A percentile compares a stretch with the other conserved stretches of the same genome.
These are phyloP conservation scores for Heliconius erato DNA, from an alignment of 2,888 invertebrate species.

Conservation along the genomic window DNA sequence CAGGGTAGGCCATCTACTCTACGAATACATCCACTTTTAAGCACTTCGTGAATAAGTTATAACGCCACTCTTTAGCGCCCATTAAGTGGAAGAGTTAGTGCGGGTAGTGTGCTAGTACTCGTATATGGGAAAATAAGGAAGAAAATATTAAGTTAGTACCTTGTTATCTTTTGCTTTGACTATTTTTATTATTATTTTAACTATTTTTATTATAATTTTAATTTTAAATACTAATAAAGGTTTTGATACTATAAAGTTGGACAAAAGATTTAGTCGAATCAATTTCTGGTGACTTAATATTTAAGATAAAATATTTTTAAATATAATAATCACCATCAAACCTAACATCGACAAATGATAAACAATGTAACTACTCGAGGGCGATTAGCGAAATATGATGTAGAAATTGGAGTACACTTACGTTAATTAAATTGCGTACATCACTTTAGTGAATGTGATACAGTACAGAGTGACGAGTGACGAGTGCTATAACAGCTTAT, in stretches of 20 bases:
- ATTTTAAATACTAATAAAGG: too few species aligned
- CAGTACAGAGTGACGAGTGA: not conserved
- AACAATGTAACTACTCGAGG: constrained; percentile 21
- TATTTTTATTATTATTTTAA: too few species aligned
- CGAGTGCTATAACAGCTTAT: not conserved
- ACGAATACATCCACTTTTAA: constrained; percentile 31
- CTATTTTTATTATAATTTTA: too few species aligned
- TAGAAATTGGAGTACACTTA: constrained; percentile 29
- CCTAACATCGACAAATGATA: constrained; percentile 22
- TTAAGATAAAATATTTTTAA: too few species aligned
- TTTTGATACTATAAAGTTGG: too few species aligned
- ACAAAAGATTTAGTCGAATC: too few species aligned
- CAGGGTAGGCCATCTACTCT: constrained; percentile 31
- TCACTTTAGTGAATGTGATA: constrained; percentile 1
- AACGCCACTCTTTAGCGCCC: constrained; percentile 29
- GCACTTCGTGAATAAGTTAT: constrained; percentile 42
- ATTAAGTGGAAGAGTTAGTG: constrained; percentile 34
- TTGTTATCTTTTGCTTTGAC: too few species aligned
- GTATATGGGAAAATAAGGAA: constrained; percentile 9
- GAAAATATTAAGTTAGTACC: not conserved
- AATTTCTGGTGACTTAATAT: too few species aligned
- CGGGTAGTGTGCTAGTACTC: not conserved
- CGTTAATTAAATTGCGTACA: constrained; percentile 24
- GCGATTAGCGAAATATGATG: constrained; percentile 21
- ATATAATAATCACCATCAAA: not conserved